A percentile compares a stretch with the other conserved stretches of the same genome.
Conservation (phyloP, 2,888 invertebrate genomes). For the Caenorhabditis sp. region DNA sequence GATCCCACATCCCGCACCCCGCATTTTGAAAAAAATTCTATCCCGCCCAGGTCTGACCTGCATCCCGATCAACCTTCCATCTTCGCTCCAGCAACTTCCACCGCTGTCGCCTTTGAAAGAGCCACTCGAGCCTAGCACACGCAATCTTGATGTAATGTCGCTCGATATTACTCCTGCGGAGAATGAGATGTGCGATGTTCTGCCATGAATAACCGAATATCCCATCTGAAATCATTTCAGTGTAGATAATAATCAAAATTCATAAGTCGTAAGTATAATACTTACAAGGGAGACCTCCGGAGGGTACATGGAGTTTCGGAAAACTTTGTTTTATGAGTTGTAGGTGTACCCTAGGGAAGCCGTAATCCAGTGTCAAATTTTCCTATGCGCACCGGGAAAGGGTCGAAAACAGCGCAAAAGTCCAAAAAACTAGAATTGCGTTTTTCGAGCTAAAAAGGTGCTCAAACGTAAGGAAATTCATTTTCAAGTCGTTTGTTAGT, state of each 20-base stretch:
- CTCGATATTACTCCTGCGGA: conserved; percentile 35
- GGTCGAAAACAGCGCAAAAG: too few species aligned
- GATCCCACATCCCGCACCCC: conserved; percentile 25
- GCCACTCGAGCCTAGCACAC: conserved; percentile 38
- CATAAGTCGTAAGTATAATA: conserved; percentile 20
- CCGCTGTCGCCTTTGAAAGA: conserved; percentile 26
- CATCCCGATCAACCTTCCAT: conserved; percentile 48
- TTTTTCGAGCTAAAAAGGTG: too few species aligned
- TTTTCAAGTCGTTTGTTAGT: too few species aligned
- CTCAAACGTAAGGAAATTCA: too few species aligned
- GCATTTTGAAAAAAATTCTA: conserved; percentile 22
- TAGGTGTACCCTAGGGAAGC: too few species aligned
- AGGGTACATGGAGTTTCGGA: too few species aligned
- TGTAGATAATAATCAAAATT: conserved; percentile 46
- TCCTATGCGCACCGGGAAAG: too few species aligned
- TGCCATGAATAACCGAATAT: conserved; percentile 30
- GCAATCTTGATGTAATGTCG: conserved; percentile 24
- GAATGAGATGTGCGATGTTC: conserved; percentile 42
- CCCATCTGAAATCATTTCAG: conserved; percentile 53
- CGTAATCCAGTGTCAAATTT: too few species aligned
- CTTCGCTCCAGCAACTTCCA: conserved; percentile 45
- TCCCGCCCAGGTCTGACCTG: conserved; percentile 18
- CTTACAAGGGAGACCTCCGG: too few species aligned
- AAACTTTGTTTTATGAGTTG: too few species aligned
- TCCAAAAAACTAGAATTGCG: too few species aligned